Evolutionary conservation across 2,888 invertebrate genomes (phyloP), one percentile per base, ranked within the genome.

Genomic region (Amphipoea oculea): DNA sequence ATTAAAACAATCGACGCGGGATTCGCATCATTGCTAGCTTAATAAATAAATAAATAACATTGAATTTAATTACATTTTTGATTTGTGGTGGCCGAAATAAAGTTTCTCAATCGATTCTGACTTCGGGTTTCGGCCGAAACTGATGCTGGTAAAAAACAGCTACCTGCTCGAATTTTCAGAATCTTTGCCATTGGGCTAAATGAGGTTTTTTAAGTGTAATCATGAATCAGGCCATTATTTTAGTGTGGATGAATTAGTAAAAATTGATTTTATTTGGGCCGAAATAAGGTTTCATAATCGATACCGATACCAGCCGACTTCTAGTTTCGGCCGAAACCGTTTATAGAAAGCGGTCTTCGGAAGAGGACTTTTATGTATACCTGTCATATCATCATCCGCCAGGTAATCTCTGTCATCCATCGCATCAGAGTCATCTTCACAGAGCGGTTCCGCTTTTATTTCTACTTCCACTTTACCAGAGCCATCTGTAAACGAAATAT

Each of bases 391-490:
- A 4, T 78, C 60, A 12, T 84, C 82, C 23, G 51, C 80, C 0
- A 79, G 7, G 4, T 89, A 85, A n/a, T 88, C 85, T 17, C 81
- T 69, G 29, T 89, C 89, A 17, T 92, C 92, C 79, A 86, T 73
- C 4, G 75, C 82, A 54, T 91, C 90, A 0, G 89, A 85, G n/a
- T 92, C 92, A 0, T 90, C 86, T 0, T 85, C 90, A 6, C 81
- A 85, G 0, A 80, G 40, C 0, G 94, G 94, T 76, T 95, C 95
- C 0, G 90, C 73, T 70, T 95, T 95, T 9, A 95, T 89, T 29
- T 91, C 91, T 3, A 94, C 85, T n/a, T 91, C 87, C 0, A 92
- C 54, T 66, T 92, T 93, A 67, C 82, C 85, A 1, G 81, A 73
- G 1, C 79, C 81, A 73, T 90, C 92, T 92, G 86, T n/a, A 84